Evolutionary conservation across 2,888 invertebrate species (phyloP).

Genomic region (Sturmia bella): DNA sequence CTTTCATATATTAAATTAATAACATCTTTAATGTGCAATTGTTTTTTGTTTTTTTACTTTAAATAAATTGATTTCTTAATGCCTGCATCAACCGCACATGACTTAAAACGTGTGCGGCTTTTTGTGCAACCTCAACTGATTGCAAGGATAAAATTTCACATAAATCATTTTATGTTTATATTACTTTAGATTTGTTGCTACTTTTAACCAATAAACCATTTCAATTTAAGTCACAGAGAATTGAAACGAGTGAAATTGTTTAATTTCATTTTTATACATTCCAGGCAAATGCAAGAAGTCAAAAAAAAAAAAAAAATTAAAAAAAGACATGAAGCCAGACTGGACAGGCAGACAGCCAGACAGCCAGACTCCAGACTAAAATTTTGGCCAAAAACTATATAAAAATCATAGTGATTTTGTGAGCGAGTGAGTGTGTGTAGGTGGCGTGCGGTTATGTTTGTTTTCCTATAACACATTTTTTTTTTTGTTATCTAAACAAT

Average conservation of each 20-base stretch:
- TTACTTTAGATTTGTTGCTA: background rate
- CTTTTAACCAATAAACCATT: conserved; percentile 22
- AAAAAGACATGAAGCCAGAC: conserved; percentile 2
- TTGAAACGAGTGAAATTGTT: conserved; percentile 31
- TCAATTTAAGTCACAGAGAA: conserved; percentile 18
- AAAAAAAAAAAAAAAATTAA: too few relatives aligned
- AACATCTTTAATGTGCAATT: too few relatives aligned
- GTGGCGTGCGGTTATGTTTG: conserved; percentile 20
- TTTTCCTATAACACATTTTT: conserved; percentile 25
- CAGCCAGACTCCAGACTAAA: conserved; percentile 17
- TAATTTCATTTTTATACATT: conserved; percentile 7
- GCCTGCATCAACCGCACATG: background rate
- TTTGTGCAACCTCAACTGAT: conserved; percentile 1
- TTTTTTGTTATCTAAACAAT: conserved; percentile 17
- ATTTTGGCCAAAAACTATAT: conserved; percentile 15
- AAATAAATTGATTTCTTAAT: too few relatives aligned
- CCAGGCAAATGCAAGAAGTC: conserved; percentile 12
- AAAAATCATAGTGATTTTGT: conserved; percentile 25
- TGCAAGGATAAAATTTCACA: conserved; percentile 6
- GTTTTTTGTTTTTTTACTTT: too few relatives aligned
- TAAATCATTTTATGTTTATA: conserved; percentile 11
- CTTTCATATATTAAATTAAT: too few relatives aligned
- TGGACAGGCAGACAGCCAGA: conserved; percentile 34
- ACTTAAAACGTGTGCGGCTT: background rate
- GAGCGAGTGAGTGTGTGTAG: conserved; percentile 13